Percentiles rank a stretch among this genome's conserved stretches.
phyloP scores from a whole-genome alignment of 2,888 invertebrate genomes.

The Apamea anceps region DNA sequence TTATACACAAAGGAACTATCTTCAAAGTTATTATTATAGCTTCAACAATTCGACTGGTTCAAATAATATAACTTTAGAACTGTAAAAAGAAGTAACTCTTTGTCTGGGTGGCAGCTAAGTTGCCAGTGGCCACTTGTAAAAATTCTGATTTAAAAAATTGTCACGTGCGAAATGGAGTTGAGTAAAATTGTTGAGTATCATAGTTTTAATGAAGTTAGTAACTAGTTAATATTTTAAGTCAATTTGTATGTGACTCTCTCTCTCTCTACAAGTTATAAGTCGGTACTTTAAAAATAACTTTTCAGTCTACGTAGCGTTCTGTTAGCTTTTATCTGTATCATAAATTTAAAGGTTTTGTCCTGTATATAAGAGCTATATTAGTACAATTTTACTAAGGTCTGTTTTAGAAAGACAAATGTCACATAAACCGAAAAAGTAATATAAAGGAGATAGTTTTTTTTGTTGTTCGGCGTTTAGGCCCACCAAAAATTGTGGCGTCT shows the following conservation, averaged over 20 bases:
- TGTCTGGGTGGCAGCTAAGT: constrained; percentile 21
- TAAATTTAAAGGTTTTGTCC: background rate
- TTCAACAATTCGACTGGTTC: constrained; percentile 19
- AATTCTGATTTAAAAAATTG: constrained; percentile 49
- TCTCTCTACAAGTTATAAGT: background rate
- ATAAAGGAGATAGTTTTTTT: too few species aligned
- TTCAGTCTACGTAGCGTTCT: background rate
- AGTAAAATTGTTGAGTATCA: constrained; percentile 51
- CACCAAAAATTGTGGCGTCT: too few species aligned
- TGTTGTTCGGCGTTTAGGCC: too few species aligned
- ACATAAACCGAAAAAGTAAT: background rate
- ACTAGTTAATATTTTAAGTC: constrained; percentile 31
- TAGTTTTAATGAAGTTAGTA: constrained; percentile 52
- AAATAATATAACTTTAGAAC: constrained; percentile 8
- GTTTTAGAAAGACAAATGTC: background rate
- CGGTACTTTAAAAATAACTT: background rate
- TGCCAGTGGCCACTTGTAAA: constrained; percentile 19
- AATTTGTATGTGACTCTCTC: constrained; percentile 28
- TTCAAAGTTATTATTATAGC: constrained; percentile 21
- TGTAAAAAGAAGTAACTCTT: constrained; percentile 25
- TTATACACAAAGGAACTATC: background rate
- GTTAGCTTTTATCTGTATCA: too few species aligned
- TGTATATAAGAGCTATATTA: background rate
- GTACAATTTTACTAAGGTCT: background rate
- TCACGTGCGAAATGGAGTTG: constrained; percentile 50